phyloP scores from a whole-genome alignment of 2,113 vertebrate genomes.

The Lampris megalopsis region DNA sequence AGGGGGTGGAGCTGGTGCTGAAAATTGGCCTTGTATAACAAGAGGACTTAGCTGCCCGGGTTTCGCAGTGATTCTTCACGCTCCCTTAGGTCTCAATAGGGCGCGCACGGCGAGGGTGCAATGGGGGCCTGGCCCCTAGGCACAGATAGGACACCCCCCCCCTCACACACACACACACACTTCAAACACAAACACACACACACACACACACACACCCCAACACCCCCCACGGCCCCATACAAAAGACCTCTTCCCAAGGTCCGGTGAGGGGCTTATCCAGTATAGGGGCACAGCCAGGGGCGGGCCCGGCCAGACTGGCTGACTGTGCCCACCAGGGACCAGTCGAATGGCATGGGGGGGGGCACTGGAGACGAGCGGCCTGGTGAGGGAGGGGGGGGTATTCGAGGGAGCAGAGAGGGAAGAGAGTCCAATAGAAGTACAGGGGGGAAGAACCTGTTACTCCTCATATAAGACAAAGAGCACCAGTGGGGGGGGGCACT shows the following conservation, averaged over 20 bases:
- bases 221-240: conserved; percentile 62
- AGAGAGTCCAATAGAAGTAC: background rate
- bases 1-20: conserved; percentile 72
- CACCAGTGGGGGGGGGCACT: conserved; percentile 8
- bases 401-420: conserved; percentile 11
- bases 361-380: conserved; percentile 54
- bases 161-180: conserved; percentile 63
- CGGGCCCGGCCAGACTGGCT: conserved; percentile 76
- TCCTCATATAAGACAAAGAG: conserved; percentile 22
- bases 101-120: conserved; percentile 86
- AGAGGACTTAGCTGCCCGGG: conserved; percentile 89
- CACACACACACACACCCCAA: conserved; percentile 60
- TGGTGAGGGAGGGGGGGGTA: conserved; percentile 14
- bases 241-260: conserved; percentile 71
- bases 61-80: conserved; percentile 92
- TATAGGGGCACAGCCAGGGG: conserved; percentile 72
- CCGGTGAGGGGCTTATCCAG: conserved; percentile 76
- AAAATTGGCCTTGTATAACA: conserved; percentile 92
- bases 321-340: conserved; percentile 76
- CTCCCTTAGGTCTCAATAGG: conserved; percentile 92
- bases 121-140: conserved; percentile 77
- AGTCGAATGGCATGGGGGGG: conserved; percentile 72
- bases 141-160: conserved; percentile 74
- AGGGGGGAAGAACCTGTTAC: background rate
- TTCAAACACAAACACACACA: conserved; percentile 62